phyloP scores from a whole-genome alignment of 2,113 vertebrate species.

The Phylloscopus trochiloides region DNA sequence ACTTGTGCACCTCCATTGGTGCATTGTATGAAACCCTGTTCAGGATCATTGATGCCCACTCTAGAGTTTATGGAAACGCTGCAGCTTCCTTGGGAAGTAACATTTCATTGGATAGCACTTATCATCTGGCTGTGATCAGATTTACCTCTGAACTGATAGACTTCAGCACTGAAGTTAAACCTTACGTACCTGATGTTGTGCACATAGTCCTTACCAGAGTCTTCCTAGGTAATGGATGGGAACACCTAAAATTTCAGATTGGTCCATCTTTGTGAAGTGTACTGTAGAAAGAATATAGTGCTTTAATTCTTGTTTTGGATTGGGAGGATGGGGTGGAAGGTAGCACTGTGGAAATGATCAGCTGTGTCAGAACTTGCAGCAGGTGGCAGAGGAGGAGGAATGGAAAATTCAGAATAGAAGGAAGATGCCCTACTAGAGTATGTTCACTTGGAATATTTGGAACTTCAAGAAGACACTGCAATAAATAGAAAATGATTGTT shows the following conservation, averaged over 20 bases:
- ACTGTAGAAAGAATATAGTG: neutral
- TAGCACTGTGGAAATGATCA: neutral
- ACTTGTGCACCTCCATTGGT: neutral
- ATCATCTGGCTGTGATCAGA: neutral
- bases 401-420: neutral
- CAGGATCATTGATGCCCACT: neutral
- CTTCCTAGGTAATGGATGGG: neutral
- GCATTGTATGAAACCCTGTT: neutral
- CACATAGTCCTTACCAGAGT: neutral
- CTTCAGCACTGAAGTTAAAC: neutral
- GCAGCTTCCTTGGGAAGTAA: neutral
- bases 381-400: neutral
- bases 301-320: neutral
- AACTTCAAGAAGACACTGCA: neutral
- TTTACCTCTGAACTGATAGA: neutral
- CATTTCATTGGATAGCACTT: neutral
- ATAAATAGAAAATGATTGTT: neutral
- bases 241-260: neutral
- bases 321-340: neutral
- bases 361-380: neutral
- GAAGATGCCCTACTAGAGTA: neutral
- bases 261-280: neutral
- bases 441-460: neutral
- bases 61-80: neutral
- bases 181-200: neutral